Percentiles rank a stretch among this genome's conserved stretches.
These are phyloP conservation scores for Tiaroga cobitis DNA, from an alignment of 2,797 vertebrate species.

Conservation along the genomic window DNA sequence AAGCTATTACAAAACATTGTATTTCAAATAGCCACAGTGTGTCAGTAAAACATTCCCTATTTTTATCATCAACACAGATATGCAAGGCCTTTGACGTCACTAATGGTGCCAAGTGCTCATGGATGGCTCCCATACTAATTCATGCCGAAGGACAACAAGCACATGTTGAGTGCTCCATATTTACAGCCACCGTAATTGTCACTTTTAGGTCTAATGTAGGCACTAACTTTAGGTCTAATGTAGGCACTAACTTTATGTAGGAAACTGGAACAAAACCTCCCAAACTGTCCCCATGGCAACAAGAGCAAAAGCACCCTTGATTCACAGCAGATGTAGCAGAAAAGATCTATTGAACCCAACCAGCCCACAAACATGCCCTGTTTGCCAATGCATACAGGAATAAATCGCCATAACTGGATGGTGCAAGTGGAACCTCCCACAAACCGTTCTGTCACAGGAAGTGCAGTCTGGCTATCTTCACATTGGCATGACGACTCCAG, in stretches of 20 bases:
- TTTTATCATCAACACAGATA: background rate
- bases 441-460: slow-evolving; percentile 1
- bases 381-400: slow-evolving; percentile 40
- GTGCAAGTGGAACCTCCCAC: slow-evolving; percentile 21
- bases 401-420: background rate
- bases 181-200: slow-evolving; percentile 6
- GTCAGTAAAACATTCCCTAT: background rate
- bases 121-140: slow-evolving; percentile 13
- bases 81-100: background rate
- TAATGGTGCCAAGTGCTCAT: background rate
- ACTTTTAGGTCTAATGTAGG: slow-evolving; percentile 14
- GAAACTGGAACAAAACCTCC: slow-evolving; percentile 31
- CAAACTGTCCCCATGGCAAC: slow-evolving; percentile 63
- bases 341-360: slow-evolving; percentile 54
- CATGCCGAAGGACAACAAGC: slow-evolving; percentile 27
- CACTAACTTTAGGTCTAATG: slow-evolving; percentile 2
- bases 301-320: slow-evolving; percentile 55
- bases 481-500: slow-evolving; percentile 9
- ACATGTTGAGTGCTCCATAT: slow-evolving; percentile 20
- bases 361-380: slow-evolving; percentile 41
- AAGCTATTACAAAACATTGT: background rate
- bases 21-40: background rate
- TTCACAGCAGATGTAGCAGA: slow-evolving; percentile 58
- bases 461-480: background rate
- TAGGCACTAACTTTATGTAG: slow-evolving; percentile 3